phyloP scores from a whole-genome alignment of 1,140 invertebrate species.

The Megathymus violae region DNA sequence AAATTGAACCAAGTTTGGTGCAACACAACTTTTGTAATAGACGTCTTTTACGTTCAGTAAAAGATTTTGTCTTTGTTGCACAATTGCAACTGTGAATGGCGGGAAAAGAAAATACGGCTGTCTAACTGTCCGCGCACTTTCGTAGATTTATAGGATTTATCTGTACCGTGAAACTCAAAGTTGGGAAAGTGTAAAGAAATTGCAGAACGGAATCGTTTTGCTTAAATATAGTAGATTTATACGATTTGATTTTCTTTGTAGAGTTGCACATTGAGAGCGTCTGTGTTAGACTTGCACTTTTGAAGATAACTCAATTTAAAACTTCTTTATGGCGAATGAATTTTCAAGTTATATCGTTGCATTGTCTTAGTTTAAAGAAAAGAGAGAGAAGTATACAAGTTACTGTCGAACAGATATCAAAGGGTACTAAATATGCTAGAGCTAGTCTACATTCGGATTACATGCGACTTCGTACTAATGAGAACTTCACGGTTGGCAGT shows the following conservation, averaged over 20 bases:
- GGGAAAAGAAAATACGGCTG: constrained; percentile 29
- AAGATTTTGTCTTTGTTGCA: constrained; percentile 32
- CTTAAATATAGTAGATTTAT: background rate
- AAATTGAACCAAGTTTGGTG: constrained; percentile 19
- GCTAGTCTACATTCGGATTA: constrained; percentile 9
- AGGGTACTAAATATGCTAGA: constrained; percentile 32
- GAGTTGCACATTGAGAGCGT: background rate
- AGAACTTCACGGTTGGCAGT: constrained; percentile 40
- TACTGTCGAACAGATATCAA: constrained; percentile 15
- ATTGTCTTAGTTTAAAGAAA: background rate
- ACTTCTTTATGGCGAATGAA: background rate
- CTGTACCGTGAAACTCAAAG: constrained; percentile 5
- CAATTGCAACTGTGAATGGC: constrained; percentile 27
- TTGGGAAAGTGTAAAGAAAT: constrained; percentile 9
- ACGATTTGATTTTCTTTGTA: background rate
- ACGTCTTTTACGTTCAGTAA: constrained; percentile 29
- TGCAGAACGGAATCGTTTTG: background rate
- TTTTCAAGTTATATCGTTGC: constrained; percentile 3
- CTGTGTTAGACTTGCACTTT: constrained; percentile 1
- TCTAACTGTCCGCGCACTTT: constrained; percentile 30
- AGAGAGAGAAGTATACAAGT: constrained; percentile 1
- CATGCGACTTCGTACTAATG: constrained; percentile 46
- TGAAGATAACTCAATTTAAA: constrained; percentile 3
- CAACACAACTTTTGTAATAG: constrained; percentile 30
- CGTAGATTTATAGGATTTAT: constrained; percentile 27